Evolutionary conservation across 2,797 vertebrate genomes (phyloP), one percentile per base, ranked within the genome.

Genomic region (Catostomus latipinnis): DNA sequence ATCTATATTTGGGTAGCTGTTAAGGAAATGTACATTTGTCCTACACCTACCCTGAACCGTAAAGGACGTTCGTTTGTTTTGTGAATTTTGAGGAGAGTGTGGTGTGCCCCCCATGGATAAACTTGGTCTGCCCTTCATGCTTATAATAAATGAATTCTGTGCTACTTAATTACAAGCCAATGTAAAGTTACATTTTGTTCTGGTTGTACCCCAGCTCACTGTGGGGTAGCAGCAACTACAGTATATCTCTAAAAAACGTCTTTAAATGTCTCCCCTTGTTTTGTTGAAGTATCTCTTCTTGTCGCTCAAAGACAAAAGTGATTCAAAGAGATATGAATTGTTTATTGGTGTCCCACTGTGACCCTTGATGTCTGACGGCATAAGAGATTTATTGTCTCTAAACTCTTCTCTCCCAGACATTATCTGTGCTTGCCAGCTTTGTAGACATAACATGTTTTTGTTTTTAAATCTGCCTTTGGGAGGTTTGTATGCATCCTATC

Each of bases 371-470:
- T 74, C 57, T 74, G 78, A 68, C 45, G 48, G 70, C 5, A 58
- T 57, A 63, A 48, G 65, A 72, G 81, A 82, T 82, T 82, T 82
- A 78, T 62, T 18, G 71, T 73, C 54, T 69, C 81, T 14, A 46
- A 63, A 69, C 14, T 78, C 71, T 57, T 74, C 52, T 34, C 34
- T 43, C 43, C 62, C 71, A 78, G 71, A 82, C 81, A 65, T 82
- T 74, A 82, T 82, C 81, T 70, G 4, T 49, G 18, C 71, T 66
- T 48, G 43, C 71, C 81, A 82, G 81, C 76, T 74, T 63, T 69
- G 71, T 62, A 61, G 60, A 43, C 63, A 69, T 13, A 62, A 45
- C 67, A 52, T 9, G 71, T 22, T 48, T 68, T 62, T 22, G 1
- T 66, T 22, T 22, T 0, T 1, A 62, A 62, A 53, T 48, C 43